Percentiles rank a stretch among this genome's conserved stretches.
phyloP scores from a whole-genome alignment of 1,140 invertebrate species.

The Psix sp. region DNA sequence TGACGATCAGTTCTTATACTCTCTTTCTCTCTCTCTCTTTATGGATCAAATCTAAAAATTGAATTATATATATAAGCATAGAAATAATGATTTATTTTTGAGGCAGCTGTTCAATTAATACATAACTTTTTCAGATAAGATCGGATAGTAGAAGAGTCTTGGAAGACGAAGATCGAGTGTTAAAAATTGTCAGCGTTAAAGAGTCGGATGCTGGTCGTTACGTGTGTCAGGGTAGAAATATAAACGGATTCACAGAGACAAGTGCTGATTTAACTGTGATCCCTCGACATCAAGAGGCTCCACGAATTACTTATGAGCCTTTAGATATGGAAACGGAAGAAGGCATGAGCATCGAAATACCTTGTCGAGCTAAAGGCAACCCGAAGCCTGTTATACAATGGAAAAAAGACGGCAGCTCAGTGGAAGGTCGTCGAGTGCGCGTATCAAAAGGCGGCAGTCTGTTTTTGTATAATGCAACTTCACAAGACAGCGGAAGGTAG shows the following conservation, averaged over 20 bases:
- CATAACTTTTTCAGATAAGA: conserved; percentile 61
- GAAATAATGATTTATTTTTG: too few species aligned
- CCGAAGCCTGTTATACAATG: conserved; percentile 86
- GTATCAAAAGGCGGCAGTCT: conserved; percentile 85
- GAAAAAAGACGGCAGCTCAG: conserved; percentile 85
- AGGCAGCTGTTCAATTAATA: too few species aligned
- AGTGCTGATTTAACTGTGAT: conserved; percentile 82
- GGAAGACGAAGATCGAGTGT: conserved; percentile 79
- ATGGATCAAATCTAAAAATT: too few species aligned
- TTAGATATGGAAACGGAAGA: conserved; percentile 84
- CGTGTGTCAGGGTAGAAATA: conserved; percentile 87
- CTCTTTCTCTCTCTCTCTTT: too few species aligned
- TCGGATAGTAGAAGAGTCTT: conserved; percentile 77
- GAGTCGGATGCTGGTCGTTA: conserved; percentile 86
- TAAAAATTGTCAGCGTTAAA: conserved; percentile 82
- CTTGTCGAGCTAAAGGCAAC: conserved; percentile 88
- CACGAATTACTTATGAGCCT: conserved; percentile 82
- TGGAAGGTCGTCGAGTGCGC: conserved; percentile 77
- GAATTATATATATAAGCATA: too few species aligned
- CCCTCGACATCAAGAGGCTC: conserved; percentile 74
- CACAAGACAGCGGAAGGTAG: conserved; percentile 84
- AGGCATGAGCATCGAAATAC: conserved; percentile 86
- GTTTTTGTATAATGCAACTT: conserved; percentile 85
- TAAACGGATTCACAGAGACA: conserved; percentile 82
- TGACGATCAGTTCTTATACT: too few species aligned